phyloP scores from a whole-genome alignment of 2,113 vertebrate genomes.

The Pyxicephalus adspersus region DNA sequence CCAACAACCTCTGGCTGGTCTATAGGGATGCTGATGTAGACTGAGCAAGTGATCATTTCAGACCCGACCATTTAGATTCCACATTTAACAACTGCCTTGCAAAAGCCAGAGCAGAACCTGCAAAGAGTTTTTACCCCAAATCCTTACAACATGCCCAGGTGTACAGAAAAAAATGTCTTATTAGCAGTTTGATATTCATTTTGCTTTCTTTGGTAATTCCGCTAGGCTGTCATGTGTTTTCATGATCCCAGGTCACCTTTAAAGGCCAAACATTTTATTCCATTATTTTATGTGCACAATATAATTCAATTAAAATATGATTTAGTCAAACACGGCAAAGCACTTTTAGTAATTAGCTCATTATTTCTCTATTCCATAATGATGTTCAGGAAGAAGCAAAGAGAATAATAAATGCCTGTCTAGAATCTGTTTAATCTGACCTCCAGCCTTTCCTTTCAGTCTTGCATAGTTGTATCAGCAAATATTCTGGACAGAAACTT shows the following conservation, averaged over 20 bases:
- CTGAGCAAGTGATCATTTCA: no score
- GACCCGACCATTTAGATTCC: no score
- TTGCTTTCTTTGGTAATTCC: no score
- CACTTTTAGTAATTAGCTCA: neutral
- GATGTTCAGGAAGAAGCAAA: neutral
- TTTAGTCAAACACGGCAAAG: slow-evolving; percentile 5
- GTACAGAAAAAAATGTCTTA: no score
- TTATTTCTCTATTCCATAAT: neutral
- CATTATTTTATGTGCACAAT: slow-evolving; percentile 5
- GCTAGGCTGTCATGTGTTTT: no score
- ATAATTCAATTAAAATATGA: slow-evolving; percentile 4
- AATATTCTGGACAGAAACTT: neutral
- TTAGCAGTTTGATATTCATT: no score
- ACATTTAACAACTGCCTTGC: no score
- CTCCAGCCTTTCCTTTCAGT: neutral
- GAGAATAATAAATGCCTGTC: neutral
- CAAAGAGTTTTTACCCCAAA: no score
- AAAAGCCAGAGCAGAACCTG: no score
- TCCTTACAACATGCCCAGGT: no score
- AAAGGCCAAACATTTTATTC: neutral
- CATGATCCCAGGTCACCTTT: slow-evolving; percentile 1
- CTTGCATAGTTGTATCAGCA: neutral
- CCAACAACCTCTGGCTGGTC: no score
- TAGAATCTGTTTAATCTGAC: neutral
- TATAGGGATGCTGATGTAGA: no score